Conservation (phyloP, 2,113 vertebrate species). For the Apteryx mantelli region DNA sequence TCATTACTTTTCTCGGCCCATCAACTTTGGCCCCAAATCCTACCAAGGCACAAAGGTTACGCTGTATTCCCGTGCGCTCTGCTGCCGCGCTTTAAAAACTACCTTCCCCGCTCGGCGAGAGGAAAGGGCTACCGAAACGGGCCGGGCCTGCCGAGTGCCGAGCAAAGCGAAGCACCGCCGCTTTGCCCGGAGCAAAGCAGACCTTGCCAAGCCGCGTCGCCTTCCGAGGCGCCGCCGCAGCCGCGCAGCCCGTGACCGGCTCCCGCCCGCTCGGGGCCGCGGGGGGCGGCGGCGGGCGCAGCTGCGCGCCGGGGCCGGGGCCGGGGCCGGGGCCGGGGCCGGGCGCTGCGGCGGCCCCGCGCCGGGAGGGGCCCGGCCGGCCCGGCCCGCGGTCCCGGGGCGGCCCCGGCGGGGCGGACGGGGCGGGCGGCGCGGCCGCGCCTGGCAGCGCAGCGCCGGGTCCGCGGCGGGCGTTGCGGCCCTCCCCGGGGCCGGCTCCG, state of each 20-base stretch:
- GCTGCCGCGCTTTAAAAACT: not conserved
- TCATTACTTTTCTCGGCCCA: not conserved
- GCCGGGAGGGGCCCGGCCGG: too few species aligned
- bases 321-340: too few species aligned
- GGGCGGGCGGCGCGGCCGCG: too few species aligned
- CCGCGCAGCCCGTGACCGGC: not conserved
- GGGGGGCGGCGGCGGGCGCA: too few species aligned
- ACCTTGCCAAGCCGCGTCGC: not conserved
- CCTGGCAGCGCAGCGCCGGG: too few species aligned
- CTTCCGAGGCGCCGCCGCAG: too few species aligned
- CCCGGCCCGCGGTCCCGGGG: too few species aligned
- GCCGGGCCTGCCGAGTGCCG: not conserved
- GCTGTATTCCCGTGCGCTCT: not conserved
- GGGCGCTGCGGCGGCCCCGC: too few species aligned
- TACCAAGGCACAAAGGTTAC: not conserved
- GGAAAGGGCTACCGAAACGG: not conserved
- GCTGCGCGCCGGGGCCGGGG: too few species aligned
- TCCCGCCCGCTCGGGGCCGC: not conserved
- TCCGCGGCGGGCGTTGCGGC: too few species aligned
- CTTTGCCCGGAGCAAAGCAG: slow-evolving; percentile 48
- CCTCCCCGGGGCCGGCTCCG: too few species aligned
- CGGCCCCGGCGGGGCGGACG: too few species aligned
- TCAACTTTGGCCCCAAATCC: not conserved
- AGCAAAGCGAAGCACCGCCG: not conserved
- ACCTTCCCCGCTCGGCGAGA: slow-evolving; percentile 1